Conservation (phyloP, 2,888 invertebrate genomes). For the Cyaniris semiargus region DNA sequence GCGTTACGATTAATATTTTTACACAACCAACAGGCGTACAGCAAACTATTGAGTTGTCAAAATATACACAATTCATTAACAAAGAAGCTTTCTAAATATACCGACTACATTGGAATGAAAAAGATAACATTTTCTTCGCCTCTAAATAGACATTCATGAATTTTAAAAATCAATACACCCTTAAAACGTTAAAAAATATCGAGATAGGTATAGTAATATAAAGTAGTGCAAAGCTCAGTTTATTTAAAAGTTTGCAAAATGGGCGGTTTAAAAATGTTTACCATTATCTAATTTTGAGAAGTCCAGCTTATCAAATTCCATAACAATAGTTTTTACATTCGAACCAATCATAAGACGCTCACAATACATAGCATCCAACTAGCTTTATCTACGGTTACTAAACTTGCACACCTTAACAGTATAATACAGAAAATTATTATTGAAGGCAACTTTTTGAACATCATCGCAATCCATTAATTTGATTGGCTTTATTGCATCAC, state of each 20-base stretch:
- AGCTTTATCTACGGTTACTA: slow-evolving; percentile 22
- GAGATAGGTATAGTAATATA: background rate
- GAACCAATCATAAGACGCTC: background rate
- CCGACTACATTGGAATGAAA: background rate
- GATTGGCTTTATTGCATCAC: background rate
- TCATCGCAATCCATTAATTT: background rate
- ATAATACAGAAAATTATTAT: background rate
- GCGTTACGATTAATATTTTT: background rate
- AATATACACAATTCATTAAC: background rate
- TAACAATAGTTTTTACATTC: background rate
- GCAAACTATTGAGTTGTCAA: background rate
- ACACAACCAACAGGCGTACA: background rate
- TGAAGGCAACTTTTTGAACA: slow-evolving; percentile 1
- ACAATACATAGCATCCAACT: background rate
- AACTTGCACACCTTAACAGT: background rate
- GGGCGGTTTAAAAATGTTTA: too few species aligned
- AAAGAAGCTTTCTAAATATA: background rate
- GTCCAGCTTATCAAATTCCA: background rate
- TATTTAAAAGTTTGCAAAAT: background rate
- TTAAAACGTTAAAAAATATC: background rate
- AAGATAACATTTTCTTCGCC: background rate
- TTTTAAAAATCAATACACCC: background rate
- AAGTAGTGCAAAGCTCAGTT: too few species aligned
- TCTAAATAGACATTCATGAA: background rate
- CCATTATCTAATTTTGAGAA: background rate